Percentiles rank a stretch among this genome's conserved stretches.
These are phyloP conservation scores for Dasysyrphus tricinctus DNA, from an alignment of 2,888 invertebrate genomes.

Conservation along the genomic window DNA sequence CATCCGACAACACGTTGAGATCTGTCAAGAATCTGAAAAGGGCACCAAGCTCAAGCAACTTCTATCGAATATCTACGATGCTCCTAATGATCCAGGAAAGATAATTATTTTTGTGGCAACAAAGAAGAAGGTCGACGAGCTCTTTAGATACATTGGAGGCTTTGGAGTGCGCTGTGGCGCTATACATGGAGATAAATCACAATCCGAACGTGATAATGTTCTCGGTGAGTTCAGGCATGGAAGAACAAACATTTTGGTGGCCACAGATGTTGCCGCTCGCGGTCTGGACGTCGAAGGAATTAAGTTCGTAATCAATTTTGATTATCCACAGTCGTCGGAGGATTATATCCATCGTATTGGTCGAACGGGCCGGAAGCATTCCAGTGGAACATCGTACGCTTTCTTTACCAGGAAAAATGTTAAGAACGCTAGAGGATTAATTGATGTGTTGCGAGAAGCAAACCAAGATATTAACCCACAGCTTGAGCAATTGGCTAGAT, in stretches of 20 bases:
- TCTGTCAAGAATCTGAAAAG: conserved; percentile 90
- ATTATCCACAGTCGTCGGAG: conserved; percentile 96
- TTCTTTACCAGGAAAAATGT: conserved; percentile 95
- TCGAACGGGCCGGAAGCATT: conserved; percentile 93
- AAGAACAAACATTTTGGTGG: conserved; percentile 94
- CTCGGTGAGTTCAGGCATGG: conserved; percentile 94
- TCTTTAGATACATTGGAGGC: conserved; percentile 91
- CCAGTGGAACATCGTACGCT: conserved; percentile 95
- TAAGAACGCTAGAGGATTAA: conserved; percentile 93
- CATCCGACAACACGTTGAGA: conserved; percentile 92
- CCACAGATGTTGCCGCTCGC: conserved; percentile 98
- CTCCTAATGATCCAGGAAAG: conserved; percentile 92
- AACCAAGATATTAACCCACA: conserved; percentile 95
- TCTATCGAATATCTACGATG: conserved; percentile 86
- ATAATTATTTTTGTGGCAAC: conserved; percentile 98
- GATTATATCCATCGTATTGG: conserved; percentile 98
- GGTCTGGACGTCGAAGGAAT: conserved; percentile 98
- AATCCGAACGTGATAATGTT: conserved; percentile 96
- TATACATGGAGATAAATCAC: conserved; percentile 98
- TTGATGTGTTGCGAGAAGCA: conserved; percentile 94
- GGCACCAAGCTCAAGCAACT: conserved; percentile 83
- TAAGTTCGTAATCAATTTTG: conserved; percentile 97
- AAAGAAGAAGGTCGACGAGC: conserved; percentile 95
- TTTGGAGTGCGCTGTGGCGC: conserved; percentile 92
- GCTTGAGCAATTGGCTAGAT: conserved; percentile 89